Percentiles rank a stretch among this genome's conserved stretches.
phyloP scores from a whole-genome alignment of 2,113 vertebrate genomes.

The Sylvia atricapilla region DNA sequence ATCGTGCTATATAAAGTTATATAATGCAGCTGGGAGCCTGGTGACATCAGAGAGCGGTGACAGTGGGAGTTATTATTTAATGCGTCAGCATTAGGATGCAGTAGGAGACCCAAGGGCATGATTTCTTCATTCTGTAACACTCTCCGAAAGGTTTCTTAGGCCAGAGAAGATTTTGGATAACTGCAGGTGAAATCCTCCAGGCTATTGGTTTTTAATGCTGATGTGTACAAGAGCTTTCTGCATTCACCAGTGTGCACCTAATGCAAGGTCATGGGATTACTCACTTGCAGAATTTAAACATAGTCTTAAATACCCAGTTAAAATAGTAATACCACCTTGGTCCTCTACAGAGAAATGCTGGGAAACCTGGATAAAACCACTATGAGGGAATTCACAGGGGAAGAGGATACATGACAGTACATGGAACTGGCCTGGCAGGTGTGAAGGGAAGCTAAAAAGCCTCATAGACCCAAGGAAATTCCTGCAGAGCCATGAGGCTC shows the following conservation, averaged over 20 bases:
- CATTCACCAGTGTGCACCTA: not conserved
- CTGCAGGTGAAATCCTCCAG: not conserved
- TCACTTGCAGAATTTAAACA: not conserved
- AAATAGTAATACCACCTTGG: not conserved
- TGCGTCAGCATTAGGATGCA: constrained; percentile 17
- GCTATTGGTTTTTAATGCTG: not conserved
- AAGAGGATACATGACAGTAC: not conserved
- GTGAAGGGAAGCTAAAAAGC: not conserved
- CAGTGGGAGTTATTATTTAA: constrained; percentile 21
- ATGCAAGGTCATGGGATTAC: not conserved
- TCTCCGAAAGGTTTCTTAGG: not conserved
- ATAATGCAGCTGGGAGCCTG: constrained; percentile 52
- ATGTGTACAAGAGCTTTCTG: not conserved
- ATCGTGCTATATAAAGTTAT: constrained; percentile 59
- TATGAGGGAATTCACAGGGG: not conserved
- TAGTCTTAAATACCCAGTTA: not conserved
- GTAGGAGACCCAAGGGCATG: not conserved
- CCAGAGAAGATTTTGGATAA: not conserved
- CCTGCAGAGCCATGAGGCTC: not conserved
- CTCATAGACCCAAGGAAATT: not conserved
- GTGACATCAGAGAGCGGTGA: constrained; percentile 40
- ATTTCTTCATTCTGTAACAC: not conserved
- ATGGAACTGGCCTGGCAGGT: not conserved
- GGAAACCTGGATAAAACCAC: not conserved
- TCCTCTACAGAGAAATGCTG: not conserved